A percentile compares a stretch with the other conserved stretches of the same genome.
phyloP scores from a whole-genome alignment of 2,888 invertebrate species.

The Mesorhabditis sp. region DNA sequence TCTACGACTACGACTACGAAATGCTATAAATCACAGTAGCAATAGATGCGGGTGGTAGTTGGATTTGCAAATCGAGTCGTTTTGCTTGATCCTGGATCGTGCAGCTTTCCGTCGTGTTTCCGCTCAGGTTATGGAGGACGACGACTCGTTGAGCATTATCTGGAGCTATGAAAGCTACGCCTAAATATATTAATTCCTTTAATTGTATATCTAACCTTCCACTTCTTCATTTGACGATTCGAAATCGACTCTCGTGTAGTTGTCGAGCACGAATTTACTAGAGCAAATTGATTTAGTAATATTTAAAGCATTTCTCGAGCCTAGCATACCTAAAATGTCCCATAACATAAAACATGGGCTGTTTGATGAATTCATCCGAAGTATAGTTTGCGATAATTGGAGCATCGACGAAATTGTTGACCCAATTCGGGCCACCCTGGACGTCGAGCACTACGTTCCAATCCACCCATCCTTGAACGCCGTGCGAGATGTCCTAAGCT shows the following conservation, averaged over 20 bases:
- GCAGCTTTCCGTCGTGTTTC: neutral
- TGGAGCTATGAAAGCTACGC: neutral
- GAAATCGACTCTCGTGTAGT: neutral
- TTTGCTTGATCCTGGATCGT: neutral
- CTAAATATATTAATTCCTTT: neutral
- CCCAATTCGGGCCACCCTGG: slow-evolving; percentile 63
- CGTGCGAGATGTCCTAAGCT: slow-evolving; percentile 72
- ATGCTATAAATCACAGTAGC: neutral
- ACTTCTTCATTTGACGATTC: neutral
- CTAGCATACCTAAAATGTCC: slow-evolving; percentile 67
- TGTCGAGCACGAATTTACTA: neutral
- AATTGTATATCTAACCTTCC: neutral
- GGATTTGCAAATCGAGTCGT: neutral
- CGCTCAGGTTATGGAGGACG: neutral
- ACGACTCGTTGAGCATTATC: neutral
- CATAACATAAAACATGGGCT: slow-evolving; percentile 79
- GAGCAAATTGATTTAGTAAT: neutral
- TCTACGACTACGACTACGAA: too few relatives aligned
- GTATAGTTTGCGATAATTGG: slow-evolving; percentile 70
- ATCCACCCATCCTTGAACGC: slow-evolving; percentile 78
- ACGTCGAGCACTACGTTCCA: slow-evolving; percentile 78
- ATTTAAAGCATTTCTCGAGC: too few relatives aligned
- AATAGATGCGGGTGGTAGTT: neutral
- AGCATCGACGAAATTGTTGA: slow-evolving; percentile 74
- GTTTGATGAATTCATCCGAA: slow-evolving; percentile 75